Conservation (phyloP, 2,888 invertebrate genomes). For the Agrochola litura region DNA sequence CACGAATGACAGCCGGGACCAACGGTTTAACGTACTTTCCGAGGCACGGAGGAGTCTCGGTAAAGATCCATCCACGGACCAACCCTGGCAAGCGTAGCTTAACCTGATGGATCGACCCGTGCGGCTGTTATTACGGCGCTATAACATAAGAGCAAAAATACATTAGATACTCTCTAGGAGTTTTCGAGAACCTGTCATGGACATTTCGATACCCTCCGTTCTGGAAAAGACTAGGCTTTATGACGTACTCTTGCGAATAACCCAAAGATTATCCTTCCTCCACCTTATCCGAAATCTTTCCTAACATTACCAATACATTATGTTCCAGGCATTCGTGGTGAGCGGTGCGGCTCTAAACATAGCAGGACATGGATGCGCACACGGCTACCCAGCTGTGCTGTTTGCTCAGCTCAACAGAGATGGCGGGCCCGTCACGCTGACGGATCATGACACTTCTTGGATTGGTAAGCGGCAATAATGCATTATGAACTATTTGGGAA, state of each 20-base stretch:
- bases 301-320: constrained; percentile 2
- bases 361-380: constrained; percentile 86
- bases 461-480: constrained; percentile 76
- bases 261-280: background rate
- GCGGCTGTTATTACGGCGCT: no score
- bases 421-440: constrained; percentile 80
- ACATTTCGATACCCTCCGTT: background rate
- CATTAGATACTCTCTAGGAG: background rate
- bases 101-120: no score
- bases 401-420: constrained; percentile 82
- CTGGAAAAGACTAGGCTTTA: background rate
- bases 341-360: constrained; percentile 87
- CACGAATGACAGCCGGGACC: no score
- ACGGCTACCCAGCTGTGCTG: constrained; percentile 86
- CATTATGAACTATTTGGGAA: background rate
- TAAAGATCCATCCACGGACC: no score
- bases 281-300: background rate
- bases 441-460: constrained; percentile 88
- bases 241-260: background rate
- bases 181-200: background rate
- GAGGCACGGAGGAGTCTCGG: no score
- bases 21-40: no score
- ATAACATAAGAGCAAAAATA: background rate
- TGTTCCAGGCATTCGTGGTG: constrained; percentile 85
- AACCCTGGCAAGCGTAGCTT: no score